Evolutionary conservation across 2,113 vertebrate species (phyloP).

Genomic region (Castor canadensis): DNA sequence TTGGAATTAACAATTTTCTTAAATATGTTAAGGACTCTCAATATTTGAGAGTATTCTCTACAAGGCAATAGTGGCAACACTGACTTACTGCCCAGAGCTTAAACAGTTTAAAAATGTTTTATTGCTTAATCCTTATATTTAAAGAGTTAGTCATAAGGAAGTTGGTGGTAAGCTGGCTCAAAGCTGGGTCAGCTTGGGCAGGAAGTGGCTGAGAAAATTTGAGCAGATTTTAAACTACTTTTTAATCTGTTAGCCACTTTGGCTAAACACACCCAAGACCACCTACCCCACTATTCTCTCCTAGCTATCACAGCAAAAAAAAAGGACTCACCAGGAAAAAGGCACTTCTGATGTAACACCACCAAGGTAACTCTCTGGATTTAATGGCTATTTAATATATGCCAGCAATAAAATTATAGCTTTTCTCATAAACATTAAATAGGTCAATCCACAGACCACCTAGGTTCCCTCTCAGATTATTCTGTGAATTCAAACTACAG

Average conservation of each 20-base stretch:
- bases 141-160: conserved; percentile 59
- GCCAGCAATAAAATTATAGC: conserved; percentile 65
- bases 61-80: conserved; percentile 4
- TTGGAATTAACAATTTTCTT: background rate
- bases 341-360: conserved; percentile 23
- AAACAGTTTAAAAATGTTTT: conserved; percentile 37
- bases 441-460: conserved; percentile 50
- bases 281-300: conserved; percentile 53
- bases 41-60: conserved; percentile 31
- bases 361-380: conserved; percentile 43
- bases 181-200: conserved; percentile 36
- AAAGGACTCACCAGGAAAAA: conserved; percentile 5
- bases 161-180: conserved; percentile 14
- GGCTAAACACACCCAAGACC: conserved; percentile 57
- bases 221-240: conserved; percentile 39
- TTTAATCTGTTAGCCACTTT: conserved; percentile 49
- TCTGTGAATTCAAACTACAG: background rate
- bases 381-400: conserved; percentile 57
- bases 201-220: conserved; percentile 62
- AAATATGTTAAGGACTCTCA: background rate
- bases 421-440: conserved; percentile 60
- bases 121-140: conserved; percentile 58
- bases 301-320: conserved; percentile 14
- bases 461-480: conserved; percentile 15
- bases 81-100: conserved; percentile 47